phyloP scores from a whole-genome alignment of 2,113 vertebrate genomes.

The Gallinago paraguaiae region DNA sequence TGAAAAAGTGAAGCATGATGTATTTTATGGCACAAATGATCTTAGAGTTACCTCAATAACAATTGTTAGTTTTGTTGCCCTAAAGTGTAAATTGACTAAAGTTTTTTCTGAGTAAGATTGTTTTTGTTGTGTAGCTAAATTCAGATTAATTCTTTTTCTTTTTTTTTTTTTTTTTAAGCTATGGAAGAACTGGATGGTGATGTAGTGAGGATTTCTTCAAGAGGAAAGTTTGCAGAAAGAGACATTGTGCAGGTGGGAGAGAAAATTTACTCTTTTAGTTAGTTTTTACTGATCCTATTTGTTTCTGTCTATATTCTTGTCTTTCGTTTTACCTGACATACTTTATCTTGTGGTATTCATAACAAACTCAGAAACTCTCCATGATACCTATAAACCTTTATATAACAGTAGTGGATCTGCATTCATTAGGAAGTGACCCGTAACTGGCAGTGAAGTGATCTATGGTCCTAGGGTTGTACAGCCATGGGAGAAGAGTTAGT shows the following conservation, averaged over 20 bases:
- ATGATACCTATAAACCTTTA: not conserved
- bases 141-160: not conserved
- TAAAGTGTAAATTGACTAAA: not conserved
- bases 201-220: slow-evolving; percentile 93
- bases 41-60: not conserved
- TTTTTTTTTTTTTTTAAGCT: slow-evolving; percentile 73
- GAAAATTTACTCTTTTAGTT: not conserved
- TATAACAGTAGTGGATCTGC: not conserved
- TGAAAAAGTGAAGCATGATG: not conserved
- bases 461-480: not conserved
- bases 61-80: not conserved
- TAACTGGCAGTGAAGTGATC: not conserved
- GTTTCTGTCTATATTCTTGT: not conserved
- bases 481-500: not conserved
- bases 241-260: slow-evolving; percentile 95
- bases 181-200: slow-evolving; percentile 97
- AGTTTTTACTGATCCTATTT: not conserved
- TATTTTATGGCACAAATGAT: not conserved
- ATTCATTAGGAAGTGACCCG: not conserved
- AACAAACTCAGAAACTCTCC: not conserved
- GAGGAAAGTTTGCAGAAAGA: slow-evolving; percentile 93
- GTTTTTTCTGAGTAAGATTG: not conserved
- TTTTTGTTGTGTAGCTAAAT: not conserved
- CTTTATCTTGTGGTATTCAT: not conserved
- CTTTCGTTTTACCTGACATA: not conserved